Percentiles rank a stretch among this genome's conserved stretches.
These are phyloP conservation scores for Hirtodrosophila alboralis DNA, from an alignment of 2,888 invertebrate genomes.

Conservation along the genomic window DNA sequence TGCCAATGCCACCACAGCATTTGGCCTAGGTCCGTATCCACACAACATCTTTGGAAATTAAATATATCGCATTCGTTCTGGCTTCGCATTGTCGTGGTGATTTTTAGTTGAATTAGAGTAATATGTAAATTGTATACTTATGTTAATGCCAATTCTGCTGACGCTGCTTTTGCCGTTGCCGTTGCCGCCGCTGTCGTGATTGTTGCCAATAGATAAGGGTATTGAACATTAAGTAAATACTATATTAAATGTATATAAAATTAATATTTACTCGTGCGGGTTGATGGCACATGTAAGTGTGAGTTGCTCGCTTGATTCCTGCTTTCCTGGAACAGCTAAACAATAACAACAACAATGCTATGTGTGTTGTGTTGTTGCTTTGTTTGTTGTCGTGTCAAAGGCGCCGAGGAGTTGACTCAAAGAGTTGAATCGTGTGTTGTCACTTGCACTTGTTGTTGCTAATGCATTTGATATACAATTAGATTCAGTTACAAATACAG, in stretches of 20 bases:
- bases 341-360: conserved; percentile 8
- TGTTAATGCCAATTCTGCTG: conserved; percentile 11
- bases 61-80: not conserved
- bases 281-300: conserved; percentile 33
- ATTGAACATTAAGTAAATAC: conserved; percentile 14
- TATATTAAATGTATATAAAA: conserved; percentile 1
- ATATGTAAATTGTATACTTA: conserved; percentile 20
- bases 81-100: conserved; percentile 8
- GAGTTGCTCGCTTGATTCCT: conserved; percentile 5
- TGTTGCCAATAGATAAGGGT: conserved; percentile 18
- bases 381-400: conserved; percentile 46
- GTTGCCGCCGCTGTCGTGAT: not conserved
- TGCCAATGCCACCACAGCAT: conserved; percentile 7
- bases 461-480: conserved; percentile 15
- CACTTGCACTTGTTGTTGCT: conserved; percentile 53
- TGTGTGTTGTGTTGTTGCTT: conserved; percentile 15
- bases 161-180: not conserved
- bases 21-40: conserved; percentile 8
- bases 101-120: conserved; percentile 14
- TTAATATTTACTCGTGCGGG: conserved; percentile 48
- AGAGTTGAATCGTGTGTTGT: conserved; percentile 20
- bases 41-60: conserved; percentile 13
- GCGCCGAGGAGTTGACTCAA: conserved; percentile 17
- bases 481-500: conserved; percentile 8
- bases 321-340: conserved; percentile 1